These are phyloP conservation scores for Caenorhabditis brenneri DNA, from an alignment of 1,140 invertebrate genomes.

Conservation along the genomic window DNA sequence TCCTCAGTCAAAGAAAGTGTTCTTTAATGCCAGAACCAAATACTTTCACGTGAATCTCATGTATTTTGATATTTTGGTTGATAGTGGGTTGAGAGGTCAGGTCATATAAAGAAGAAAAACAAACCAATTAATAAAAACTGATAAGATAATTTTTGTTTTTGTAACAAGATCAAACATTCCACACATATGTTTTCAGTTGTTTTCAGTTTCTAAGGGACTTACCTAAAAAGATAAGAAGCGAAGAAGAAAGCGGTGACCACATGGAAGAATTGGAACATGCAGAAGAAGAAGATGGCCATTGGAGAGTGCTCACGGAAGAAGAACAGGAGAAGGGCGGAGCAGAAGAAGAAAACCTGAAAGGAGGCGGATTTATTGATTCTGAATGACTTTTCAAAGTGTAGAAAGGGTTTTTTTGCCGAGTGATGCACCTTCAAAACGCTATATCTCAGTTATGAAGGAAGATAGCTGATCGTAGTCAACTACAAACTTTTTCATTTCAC, in stretches of 20 bases:
- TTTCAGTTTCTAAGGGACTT: not conserved
- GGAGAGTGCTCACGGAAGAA: slow-evolving; percentile 45
- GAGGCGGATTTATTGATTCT: too few species aligned
- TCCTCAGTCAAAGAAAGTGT: too few species aligned
- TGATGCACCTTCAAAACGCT: too few species aligned
- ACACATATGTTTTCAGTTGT: too few species aligned
- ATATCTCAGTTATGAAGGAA: too few species aligned
- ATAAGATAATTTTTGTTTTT: not conserved
- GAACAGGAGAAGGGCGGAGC: slow-evolving; percentile 38
- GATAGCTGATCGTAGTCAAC: too few species aligned
- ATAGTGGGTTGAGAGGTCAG: not conserved
- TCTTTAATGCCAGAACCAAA: not conserved
- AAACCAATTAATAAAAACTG: not conserved
- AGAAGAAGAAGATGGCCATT: slow-evolving; percentile 28
- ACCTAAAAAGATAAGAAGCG: slow-evolving; percentile 43
- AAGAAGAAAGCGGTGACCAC: slow-evolving; percentile 39
- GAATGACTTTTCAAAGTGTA: too few species aligned
- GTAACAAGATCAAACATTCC: not conserved
- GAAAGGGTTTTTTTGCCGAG: too few species aligned
- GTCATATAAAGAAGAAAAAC: not conserved
- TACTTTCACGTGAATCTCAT: not conserved
- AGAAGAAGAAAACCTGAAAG: slow-evolving; percentile 30
- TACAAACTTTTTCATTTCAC: too few species aligned
- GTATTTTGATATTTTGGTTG: too few species aligned
- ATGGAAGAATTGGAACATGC: slow-evolving; percentile 38